Evolutionary conservation across 2,888 invertebrate genomes (phyloP), one percentile per base, ranked within the genome.

Genomic region (Erebia ligea): DNA sequence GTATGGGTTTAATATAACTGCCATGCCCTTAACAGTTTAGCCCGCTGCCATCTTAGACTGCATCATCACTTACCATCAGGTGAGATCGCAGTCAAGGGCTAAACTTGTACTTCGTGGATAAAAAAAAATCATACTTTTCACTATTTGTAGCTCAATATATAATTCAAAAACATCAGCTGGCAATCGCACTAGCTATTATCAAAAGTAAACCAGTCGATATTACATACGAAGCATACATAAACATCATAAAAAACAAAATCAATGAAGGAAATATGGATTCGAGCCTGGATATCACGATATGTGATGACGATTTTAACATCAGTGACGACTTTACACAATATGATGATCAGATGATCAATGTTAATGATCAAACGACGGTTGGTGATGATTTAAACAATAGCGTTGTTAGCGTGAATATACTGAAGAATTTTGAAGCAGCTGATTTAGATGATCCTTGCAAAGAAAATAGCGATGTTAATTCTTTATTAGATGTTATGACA

Each of bases 151-250:
- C 25, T 58, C 62, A 71, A 34, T 58, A 76, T 66, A 72, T 76
- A 52, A 9, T 74, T 40, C 72, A 75, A 68, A 78, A 78, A 65
- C 73, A 73, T 50, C 69, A 73, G 9, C 64, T 76, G 59, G 77
- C 76, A 15, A 58, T 76, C 6, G 74, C 76, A 17, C 48, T 78
- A 15, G 75, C 75, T 1, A 65, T 78, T n/a, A 69, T 78, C 17
- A 72, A 67, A 57, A 74, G 52, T 8, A 78, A 75, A 62, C 77
- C 77, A 59, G 13, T 54, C n/a, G 64, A 68, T 65, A 54, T 68
- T n/a, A 67, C 69, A 9, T 13, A 71, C 25, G 66, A 67, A 40
- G 56, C 42, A n/a, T 76, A 76, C 56, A 58, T 76, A 48, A 54
- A 72, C 25, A 34, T 50, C 3, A 56, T 77, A 58, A 74, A 54